Evolutionary conservation across 2,888 invertebrate genomes (phyloP), one percentile per base, ranked within the genome.

Genomic region (Anorthoa munda): DNA sequence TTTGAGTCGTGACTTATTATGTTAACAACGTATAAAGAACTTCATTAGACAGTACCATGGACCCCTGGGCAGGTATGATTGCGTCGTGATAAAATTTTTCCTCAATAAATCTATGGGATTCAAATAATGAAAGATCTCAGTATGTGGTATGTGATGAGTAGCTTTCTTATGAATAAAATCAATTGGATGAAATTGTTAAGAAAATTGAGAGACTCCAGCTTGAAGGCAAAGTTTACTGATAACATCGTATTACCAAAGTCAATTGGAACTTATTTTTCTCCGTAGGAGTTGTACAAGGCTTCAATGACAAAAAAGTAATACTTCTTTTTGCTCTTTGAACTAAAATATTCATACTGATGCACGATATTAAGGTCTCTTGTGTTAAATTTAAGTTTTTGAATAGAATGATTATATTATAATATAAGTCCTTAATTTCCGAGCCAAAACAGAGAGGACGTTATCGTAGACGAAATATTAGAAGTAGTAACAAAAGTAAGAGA

Each of bases 1-100:
- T 93, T 93, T 93, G 91, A 93, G 85, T 86, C 85, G 84, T 91
- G 91, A 92, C 90, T 92, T 92, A 90, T 88, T 89, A 87, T 87
- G 84, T 84, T 86, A 88, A 87, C 89, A 84, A 83, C 89, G 87
- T 89, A 91, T 90, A 93, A 91, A 91, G 86, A 89, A 88, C 26
- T 92, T 94, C 92, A 91, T 94, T 92, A 93, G 87, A 86, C 83
- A 84, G 81, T 83, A 59, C 15, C 26, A 2, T 11, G 81, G 59
- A 81, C 81, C 81, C 81, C 84, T 55, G 84, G 76, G 26, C 58
- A 75, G 81, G 61, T 66, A 39, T 56, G 18, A 65, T 75, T 50
- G 23, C 66, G 31, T 4, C 13, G 51, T 15, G 0, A 1, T 18
- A 15, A 4, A n/a, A 51, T 56, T 46, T 61, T 67, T 26, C 23